phyloP scores from a whole-genome alignment of 2,797 vertebrate species.

The Chromobotia macracanthus region DNA sequence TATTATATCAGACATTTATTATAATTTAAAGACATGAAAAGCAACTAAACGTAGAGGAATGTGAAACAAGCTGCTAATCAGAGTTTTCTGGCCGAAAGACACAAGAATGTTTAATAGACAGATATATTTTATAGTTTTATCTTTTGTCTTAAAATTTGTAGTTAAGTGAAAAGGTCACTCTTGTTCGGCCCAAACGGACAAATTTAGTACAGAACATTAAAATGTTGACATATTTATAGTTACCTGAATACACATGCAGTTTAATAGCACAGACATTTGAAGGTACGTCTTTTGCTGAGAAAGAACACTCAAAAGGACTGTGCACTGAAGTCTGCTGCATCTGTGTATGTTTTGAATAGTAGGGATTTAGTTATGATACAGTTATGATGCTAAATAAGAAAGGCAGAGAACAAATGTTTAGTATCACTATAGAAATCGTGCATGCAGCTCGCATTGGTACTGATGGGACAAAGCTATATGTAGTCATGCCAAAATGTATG shows the following conservation, averaged over 20 bases:
- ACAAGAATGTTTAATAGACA: constrained; percentile 50
- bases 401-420: not conserved
- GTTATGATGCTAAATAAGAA: constrained; percentile 2
- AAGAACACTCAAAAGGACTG: not conserved
- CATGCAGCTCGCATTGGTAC: not conserved
- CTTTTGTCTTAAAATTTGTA: constrained; percentile 9
- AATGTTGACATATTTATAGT: not conserved
- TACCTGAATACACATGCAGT: not conserved
- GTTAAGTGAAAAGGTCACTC: not conserved
- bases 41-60: constrained; percentile 26
- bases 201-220: constrained; percentile 8
- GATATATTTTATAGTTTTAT: constrained; percentile 19
- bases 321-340: constrained; percentile 31
- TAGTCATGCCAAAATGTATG: not conserved
- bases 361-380: not conserved
- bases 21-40: constrained; percentile 23
- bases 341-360: constrained; percentile 33
- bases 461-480: not conserved
- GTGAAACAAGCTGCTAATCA: constrained; percentile 51
- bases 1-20: constrained; percentile 13
- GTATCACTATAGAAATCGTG: not conserved
- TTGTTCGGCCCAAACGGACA: constrained; percentile 46
- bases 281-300: not conserved
- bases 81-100: constrained; percentile 26
- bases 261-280: not conserved